Conservation (phyloP, 2,797 vertebrate genomes). For the Diglossa cyanea region DNA sequence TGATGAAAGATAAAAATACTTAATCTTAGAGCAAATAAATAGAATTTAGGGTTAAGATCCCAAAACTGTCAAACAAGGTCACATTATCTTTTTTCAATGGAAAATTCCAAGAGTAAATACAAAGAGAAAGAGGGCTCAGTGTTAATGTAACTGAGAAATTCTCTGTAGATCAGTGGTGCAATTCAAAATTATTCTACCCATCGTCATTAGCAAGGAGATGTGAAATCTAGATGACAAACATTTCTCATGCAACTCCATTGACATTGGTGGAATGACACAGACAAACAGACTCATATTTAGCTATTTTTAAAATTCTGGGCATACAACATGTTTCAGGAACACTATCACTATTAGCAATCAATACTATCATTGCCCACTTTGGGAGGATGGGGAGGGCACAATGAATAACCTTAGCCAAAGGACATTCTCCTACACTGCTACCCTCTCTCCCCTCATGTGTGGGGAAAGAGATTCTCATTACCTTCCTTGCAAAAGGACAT, state of each 20-base stretch:
- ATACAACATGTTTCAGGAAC: neutral
- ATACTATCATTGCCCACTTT: neutral
- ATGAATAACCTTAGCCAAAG: neutral
- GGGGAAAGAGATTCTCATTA: neutral
- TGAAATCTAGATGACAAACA: neutral
- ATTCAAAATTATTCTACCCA: neutral
- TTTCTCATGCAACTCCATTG: neutral
- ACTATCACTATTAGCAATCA: neutral
- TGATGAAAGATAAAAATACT: slow-evolving; percentile 47
- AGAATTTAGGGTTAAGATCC: neutral
- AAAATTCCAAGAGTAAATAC: neutral
- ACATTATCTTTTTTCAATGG: neutral
- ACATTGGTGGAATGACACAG: neutral
- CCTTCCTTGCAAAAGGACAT: neutral
- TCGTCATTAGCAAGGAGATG: neutral
- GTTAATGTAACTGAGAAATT: neutral
- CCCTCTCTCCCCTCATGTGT: neutral
- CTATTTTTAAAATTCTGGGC: neutral
- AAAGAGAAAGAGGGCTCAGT: neutral
- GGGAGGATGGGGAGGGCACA: neutral
- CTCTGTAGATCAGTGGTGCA: neutral
- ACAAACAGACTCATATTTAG: neutral
- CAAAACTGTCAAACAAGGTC: neutral
- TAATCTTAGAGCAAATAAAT: neutral
- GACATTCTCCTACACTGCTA: neutral